Evolutionary conservation across 1,140 invertebrate species (phyloP).

Genomic region (Caligus rogercresseyi): DNA sequence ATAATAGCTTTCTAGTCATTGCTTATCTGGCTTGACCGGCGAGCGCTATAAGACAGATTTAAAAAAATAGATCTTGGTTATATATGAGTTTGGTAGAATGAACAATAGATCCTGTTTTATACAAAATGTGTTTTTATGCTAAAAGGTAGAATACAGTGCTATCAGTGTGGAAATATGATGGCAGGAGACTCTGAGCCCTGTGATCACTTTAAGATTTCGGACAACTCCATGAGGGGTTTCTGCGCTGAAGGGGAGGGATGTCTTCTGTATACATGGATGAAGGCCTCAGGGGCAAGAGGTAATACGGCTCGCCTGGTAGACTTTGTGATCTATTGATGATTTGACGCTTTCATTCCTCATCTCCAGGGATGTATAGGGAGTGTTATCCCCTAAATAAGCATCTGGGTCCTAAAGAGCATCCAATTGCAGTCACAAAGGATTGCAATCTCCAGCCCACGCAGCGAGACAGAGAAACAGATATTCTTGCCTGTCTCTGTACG

Average conservation of each 20-base stretch:
- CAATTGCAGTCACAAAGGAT: slow-evolving; percentile 5
- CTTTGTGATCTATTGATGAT: no score
- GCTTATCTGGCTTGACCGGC: no score
- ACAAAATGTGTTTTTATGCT: background rate
- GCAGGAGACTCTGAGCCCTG: slow-evolving; percentile 2
- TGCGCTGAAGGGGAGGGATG: slow-evolving; percentile 13
- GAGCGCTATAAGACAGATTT: no score
- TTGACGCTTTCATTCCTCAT: background rate
- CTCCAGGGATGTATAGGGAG: slow-evolving; percentile 5
- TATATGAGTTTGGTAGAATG: no score
- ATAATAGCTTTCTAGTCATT: no score
- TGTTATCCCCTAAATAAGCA: background rate
- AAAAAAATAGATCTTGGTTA: no score
- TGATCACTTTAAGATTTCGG: slow-evolving; percentile 3
- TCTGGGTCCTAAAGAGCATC: background rate
- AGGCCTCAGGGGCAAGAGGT: slow-evolving; percentile 16
- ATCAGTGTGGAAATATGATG: slow-evolving; percentile 15
- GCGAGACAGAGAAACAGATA: background rate
- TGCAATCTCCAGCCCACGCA: slow-evolving; percentile 8
- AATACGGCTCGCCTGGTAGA: background rate
- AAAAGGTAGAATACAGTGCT: slow-evolving; percentile 10
- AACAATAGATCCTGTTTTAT: no score
- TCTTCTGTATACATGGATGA: slow-evolving; percentile 17
- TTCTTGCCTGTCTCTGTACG: slow-evolving; percentile 11
- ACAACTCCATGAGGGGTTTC: background rate